Conservation (phyloP, 2,113 vertebrate genomes). For the Axis porcinus region DNA sequence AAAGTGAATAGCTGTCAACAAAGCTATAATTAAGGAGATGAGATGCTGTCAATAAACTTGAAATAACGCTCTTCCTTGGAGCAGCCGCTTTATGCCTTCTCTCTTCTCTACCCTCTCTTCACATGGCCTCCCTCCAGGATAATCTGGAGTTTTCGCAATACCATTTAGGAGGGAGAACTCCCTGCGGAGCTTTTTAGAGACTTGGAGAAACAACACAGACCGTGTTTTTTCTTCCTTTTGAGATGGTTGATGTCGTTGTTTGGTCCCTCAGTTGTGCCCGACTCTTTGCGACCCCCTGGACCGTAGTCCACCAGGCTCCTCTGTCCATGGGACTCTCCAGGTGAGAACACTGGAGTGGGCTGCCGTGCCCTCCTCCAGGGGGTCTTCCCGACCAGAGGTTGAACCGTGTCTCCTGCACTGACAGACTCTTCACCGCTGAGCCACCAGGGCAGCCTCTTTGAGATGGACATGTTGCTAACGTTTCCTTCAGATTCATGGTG, state of each 20-base stretch:
- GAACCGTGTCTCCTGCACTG: background rate
- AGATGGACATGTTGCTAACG: background rate
- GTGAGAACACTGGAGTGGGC: background rate
- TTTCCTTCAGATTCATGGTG: background rate
- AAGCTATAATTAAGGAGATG: conserved; percentile 27
- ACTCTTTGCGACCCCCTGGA: background rate
- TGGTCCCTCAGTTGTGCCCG: background rate
- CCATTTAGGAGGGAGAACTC: background rate
- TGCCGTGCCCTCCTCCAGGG: background rate
- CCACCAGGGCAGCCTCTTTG: background rate
- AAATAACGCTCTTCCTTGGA: conserved; percentile 9
- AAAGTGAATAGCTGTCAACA: conserved; percentile 37
- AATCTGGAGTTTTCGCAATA: background rate
- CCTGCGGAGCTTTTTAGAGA: background rate
- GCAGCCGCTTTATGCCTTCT: background rate
- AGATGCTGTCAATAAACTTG: conserved; percentile 26
- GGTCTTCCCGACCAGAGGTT: background rate
- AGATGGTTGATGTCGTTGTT: background rate
- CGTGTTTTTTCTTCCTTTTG: background rate
- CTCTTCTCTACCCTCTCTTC: background rate
- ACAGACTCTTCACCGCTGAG: background rate
- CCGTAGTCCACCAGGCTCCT: background rate
- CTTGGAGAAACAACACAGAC: background rate
- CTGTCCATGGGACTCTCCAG: background rate
- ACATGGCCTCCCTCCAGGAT: background rate